Evolutionary conservation across 2,797 vertebrate species (phyloP).

Genomic region (Distichodus sexfasciatus): DNA sequence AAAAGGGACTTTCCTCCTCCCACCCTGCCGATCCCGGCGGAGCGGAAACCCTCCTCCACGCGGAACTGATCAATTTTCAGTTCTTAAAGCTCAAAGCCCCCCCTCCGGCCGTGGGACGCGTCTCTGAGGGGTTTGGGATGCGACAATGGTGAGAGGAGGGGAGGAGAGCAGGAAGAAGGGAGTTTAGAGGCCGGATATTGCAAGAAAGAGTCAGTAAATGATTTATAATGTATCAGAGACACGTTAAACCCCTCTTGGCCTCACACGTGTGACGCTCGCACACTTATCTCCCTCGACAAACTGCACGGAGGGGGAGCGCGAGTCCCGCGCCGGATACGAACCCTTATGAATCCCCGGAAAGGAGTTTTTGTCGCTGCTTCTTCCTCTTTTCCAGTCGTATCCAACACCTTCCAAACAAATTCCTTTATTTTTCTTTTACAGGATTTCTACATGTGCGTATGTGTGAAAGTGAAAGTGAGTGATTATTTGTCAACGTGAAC

Average conservation of each 20-base stretch:
- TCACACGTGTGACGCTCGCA: conserved; percentile 36
- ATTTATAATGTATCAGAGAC: conserved; percentile 76
- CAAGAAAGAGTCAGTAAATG: conserved; percentile 76
- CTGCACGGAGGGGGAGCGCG: not conserved
- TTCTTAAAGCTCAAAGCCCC: conserved; percentile 69
- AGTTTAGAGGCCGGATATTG: conserved; percentile 73
- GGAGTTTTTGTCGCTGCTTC: not conserved
- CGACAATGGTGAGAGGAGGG: conserved; percentile 64
- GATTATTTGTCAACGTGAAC: too few relatives aligned
- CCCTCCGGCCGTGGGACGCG: conserved; percentile 42
- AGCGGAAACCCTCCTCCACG: conserved; percentile 37
- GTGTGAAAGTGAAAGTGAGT: too few relatives aligned
- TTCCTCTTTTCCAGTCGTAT: not conserved
- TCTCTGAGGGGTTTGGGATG: conserved; percentile 51
- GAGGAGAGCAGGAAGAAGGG: conserved; percentile 64
- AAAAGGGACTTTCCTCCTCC: conserved; percentile 39
- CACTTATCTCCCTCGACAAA: conserved; percentile 42
- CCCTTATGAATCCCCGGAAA: not conserved
- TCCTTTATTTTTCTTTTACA: conserved; percentile 3
- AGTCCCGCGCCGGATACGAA: too few relatives aligned
- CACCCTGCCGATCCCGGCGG: too few relatives aligned
- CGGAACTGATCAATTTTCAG: conserved; percentile 77
- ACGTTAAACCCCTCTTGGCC: conserved; percentile 39
- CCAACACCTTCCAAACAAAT: conserved; percentile 14
- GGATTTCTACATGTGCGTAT: too few relatives aligned